Evolutionary conservation across 1,140 invertebrate genomes (phyloP), one percentile per base, ranked within the genome.

Genomic region (Caenorhabditis tropicalis): DNA sequence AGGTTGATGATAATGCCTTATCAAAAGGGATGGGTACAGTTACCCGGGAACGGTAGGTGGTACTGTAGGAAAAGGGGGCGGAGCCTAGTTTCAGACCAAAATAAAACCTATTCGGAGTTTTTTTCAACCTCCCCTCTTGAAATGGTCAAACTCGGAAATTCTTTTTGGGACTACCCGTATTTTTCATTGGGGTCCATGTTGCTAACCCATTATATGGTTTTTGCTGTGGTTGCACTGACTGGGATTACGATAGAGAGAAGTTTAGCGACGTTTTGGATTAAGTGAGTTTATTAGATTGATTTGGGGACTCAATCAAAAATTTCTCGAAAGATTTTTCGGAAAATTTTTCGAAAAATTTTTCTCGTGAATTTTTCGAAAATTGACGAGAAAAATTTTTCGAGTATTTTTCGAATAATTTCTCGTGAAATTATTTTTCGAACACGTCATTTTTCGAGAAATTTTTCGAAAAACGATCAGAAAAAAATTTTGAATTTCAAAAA

Each of bases 1-100:
- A 74, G 36, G 24, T 74, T 74, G 21, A 19, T 74, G 65, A 74
- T 74, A 21, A 43, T 46, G 33, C 33, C 65, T n/a, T 74, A 74
- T 27, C 65, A 74, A 15, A 74, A 74, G n/a, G 65, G 65, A 43
- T 74, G 65, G 65, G 43, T 43, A 24, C n/a, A 33, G 33, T 24
- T 74, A 10, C 36, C 65, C 3, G 65, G 65, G 15, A 74, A 74
- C 43, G 65, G 65, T 74, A 36, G 19, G 56, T 60, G 4, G 19
- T 19, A 58, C 12, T 58, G 53, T 27, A 1, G n/a, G n/a, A 19
- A 10, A n/a, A 51, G 43, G 9, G 2, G 1, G 2, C 43, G n/a
- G n/a, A n/a, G n/a, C n/a, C n/a, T n/a, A n/a, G n/a, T n/a, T 46
- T 1, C 65, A 74, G 65, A 74, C 9, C 65, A 16, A 6, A 74